A percentile compares a stretch with the other conserved stretches of the same genome.
These are phyloP conservation scores for Pedetes capensis DNA, from an alignment of 2,113 vertebrate species.

Conservation along the genomic window DNA sequence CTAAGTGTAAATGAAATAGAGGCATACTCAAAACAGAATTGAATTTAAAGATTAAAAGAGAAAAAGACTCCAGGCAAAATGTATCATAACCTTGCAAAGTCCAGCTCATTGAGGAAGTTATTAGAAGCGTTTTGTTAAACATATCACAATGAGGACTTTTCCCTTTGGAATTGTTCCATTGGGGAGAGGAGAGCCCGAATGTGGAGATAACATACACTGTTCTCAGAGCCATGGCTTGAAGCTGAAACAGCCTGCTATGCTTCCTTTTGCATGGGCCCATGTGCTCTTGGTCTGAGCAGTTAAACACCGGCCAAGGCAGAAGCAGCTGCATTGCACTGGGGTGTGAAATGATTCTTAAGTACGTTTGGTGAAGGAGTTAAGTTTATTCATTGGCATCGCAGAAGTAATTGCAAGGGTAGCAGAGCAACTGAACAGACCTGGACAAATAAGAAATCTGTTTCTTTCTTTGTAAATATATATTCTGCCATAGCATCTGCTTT, in stretches of 20 bases:
- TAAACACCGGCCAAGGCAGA: background rate
- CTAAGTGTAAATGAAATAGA: slow-evolving; percentile 58
- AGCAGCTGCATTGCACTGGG: slow-evolving; percentile 69
- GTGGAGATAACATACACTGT: background rate
- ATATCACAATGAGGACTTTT: background rate
- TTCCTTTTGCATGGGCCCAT: background rate
- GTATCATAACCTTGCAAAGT: slow-evolving; percentile 4
- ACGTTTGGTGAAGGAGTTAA: slow-evolving; percentile 49
- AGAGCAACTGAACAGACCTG: background rate
- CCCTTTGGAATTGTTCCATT: background rate
- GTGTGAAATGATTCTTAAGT: slow-evolving; percentile 68
- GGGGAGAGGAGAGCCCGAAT: background rate
- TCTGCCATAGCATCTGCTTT: background rate
- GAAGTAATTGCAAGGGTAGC: slow-evolving; percentile 53
- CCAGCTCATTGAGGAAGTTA: slow-evolving; percentile 31
- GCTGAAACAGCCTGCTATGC: background rate
- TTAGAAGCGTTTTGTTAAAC: slow-evolving; percentile 50
- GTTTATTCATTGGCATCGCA: slow-evolving; percentile 62
- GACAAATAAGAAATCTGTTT: background rate
- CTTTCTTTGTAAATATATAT: background rate
- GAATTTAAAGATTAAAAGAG: slow-evolving; percentile 61
- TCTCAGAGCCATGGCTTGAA: background rate
- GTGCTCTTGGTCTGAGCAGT: slow-evolving; percentile 33
- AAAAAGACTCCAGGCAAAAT: slow-evolving; percentile 41
- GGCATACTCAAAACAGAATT: slow-evolving; percentile 46